Conservation (phyloP, 2,888 invertebrate species). For the Cosmorhoe ocellata region DNA sequence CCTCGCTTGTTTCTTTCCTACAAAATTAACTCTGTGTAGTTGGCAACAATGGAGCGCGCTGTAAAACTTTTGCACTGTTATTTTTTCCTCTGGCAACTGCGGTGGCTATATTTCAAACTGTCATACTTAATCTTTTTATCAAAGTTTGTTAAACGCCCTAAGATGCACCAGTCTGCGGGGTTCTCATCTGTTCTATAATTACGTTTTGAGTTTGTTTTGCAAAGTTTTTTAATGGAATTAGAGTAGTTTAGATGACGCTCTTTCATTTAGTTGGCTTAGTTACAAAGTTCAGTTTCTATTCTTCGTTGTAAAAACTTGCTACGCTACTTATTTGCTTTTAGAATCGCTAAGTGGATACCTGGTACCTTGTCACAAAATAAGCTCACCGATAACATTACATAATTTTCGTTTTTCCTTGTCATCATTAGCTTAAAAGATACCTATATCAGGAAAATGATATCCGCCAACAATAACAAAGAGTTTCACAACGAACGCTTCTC, state of each 20-base stretch:
- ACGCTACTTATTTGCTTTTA: too few species aligned
- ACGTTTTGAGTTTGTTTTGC: conserved; percentile 58
- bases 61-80: conserved; percentile 73
- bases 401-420: too few species aligned
- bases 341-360: too few species aligned
- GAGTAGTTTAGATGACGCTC: conserved; percentile 51
- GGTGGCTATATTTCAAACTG: conserved; percentile 81
- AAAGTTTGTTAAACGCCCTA: conserved; percentile 79
- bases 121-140: conserved; percentile 83
- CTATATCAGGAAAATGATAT: too few species aligned
- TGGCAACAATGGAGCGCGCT: conserved; percentile 71
- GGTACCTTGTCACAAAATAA: too few species aligned
- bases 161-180: conserved; percentile 75
- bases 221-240: conserved; percentile 57
- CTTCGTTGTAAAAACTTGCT: neutral
- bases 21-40: conserved; percentile 74
- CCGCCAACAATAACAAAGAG: too few species aligned
- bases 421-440: too few species aligned
- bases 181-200: conserved; percentile 74
- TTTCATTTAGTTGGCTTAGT: conserved; percentile 24
- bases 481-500: too few species aligned
- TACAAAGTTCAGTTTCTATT: conserved; percentile 2
- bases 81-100: conserved; percentile 70
- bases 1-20: conserved; percentile 74
- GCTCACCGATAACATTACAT: too few species aligned